A percentile compares a stretch with the other conserved stretches of the same genome.
phyloP scores from a whole-genome alignment of 2,113 vertebrate genomes.

The Cichladusa arquata region DNA sequence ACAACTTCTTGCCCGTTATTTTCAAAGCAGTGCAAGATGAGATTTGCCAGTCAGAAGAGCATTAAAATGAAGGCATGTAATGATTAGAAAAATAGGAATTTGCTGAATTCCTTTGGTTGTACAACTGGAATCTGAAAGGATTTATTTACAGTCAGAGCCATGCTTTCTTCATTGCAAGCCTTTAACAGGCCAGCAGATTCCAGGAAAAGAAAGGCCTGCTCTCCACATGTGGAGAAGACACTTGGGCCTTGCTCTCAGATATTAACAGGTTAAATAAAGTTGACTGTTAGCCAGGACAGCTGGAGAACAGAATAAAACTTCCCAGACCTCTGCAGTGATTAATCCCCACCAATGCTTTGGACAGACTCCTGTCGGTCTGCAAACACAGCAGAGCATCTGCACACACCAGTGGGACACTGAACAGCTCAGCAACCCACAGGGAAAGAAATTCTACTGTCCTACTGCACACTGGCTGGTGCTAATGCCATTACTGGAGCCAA shows the following conservation, averaged over 20 bases:
- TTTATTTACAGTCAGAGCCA: slow-evolving; percentile 16
- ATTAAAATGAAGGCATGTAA: neutral
- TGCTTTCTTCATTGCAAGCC: neutral
- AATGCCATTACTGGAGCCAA: neutral
- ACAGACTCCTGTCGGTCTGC: neutral
- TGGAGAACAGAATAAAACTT: neutral
- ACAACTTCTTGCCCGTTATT: neutral
- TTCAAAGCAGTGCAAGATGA: neutral
- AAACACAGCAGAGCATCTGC: neutral
- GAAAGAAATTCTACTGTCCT: neutral
- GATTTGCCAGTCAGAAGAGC: neutral
- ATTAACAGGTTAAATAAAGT: neutral
- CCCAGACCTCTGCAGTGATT: neutral
- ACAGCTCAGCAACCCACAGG: neutral
- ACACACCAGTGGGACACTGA: neutral
- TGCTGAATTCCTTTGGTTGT: neutral
- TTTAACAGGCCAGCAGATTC: neutral
- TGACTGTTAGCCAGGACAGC: neutral
- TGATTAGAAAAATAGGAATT: neutral
- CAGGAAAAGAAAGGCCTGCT: neutral
- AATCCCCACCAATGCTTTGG: neutral
- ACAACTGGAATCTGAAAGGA: neutral
- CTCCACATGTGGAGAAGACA: neutral
- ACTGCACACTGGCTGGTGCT: neutral
- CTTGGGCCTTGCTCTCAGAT: neutral